Evolutionary conservation across 2,888 invertebrate species (phyloP).

Genomic region (Ennomos fuscantarius): DNA sequence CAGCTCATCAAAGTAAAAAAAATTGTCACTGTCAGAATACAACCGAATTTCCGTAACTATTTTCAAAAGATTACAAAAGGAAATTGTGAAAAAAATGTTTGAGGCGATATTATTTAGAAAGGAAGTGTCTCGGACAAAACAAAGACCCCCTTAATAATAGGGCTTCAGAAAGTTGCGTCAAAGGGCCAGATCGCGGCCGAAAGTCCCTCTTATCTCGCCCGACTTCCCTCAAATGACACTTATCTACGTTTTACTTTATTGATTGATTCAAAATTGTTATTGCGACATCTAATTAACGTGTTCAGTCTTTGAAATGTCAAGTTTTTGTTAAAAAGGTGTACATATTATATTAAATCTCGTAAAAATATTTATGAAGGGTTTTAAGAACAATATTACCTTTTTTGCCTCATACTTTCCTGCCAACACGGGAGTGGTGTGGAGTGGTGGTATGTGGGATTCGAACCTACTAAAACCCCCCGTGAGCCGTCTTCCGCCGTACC

Average conservation of each 20-base stretch:
- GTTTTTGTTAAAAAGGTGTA: background rate
- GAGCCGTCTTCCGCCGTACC: too few relatives aligned
- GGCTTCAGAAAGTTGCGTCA: conserved; percentile 61
- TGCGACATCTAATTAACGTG: conserved; percentile 19
- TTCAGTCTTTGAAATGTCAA: background rate
- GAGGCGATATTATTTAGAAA: conserved; percentile 68
- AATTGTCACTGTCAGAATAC: conserved; percentile 30
- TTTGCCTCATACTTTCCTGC: too few relatives aligned
- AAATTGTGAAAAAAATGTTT: conserved; percentile 59
- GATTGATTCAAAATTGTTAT: conserved; percentile 63
- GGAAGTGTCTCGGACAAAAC: conserved; percentile 65
- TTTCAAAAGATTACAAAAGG: conserved; percentile 50
- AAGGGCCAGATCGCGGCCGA: conserved; percentile 52
- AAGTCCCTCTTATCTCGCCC: conserved; percentile 66
- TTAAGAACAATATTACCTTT: too few relatives aligned
- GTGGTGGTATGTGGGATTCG: too few relatives aligned
- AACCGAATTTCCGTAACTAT: conserved; percentile 57
- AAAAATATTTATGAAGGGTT: too few relatives aligned
- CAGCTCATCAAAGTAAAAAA: conserved; percentile 25
- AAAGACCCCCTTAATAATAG: conserved; percentile 68
- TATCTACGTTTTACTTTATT: conserved; percentile 62
- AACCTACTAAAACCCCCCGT: too few relatives aligned
- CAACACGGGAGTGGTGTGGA: too few relatives aligned
- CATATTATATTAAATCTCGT: too few relatives aligned
- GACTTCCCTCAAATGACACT: conserved; percentile 69